Evolutionary conservation across 2,888 invertebrate genomes (phyloP).

Genomic region (Drosophila pullipes): DNA sequence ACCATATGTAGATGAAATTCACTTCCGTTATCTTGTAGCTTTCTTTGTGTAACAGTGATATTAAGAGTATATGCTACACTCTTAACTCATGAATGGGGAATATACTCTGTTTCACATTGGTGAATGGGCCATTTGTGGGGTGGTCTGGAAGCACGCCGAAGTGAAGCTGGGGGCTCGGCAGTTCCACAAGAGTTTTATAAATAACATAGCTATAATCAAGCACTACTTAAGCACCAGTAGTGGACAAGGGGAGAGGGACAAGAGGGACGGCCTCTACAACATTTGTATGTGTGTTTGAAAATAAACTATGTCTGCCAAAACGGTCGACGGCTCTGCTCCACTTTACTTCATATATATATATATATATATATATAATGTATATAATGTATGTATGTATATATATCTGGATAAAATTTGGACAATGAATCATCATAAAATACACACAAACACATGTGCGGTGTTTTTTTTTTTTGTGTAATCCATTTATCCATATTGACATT

Average conservation of each 20-base stretch:
- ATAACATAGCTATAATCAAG: constrained; percentile 54
- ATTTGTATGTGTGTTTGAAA: constrained; percentile 32
- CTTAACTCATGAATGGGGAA: neutral
- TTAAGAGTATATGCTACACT: neutral
- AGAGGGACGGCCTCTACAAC: neutral
- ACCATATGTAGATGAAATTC: neutral
- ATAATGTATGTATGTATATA: constrained; percentile 10
- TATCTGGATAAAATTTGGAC: constrained; percentile 24
- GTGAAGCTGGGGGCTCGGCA: constrained; percentile 33
- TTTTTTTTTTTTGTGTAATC: constrained; percentile 39
- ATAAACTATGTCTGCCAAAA: constrained; percentile 63
- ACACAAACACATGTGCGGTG: neutral
- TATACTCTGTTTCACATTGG: neutral
- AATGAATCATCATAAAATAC: constrained; percentile 14
- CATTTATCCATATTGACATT: constrained; percentile 57
- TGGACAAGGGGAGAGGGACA: neutral
- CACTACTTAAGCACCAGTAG: constrained; percentile 54
- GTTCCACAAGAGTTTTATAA: constrained; percentile 64
- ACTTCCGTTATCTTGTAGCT: neutral
- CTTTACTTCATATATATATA: constrained; percentile 35
- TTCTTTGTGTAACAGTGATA: neutral
- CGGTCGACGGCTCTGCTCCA: constrained; percentile 55
- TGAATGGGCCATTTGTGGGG: constrained; percentile 8
- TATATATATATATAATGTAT: constrained; percentile 12
- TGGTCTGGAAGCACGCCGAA: constrained; percentile 36